These are phyloP conservation scores for Theocolax elegans DNA, from an alignment of 1,140 invertebrate genomes.

Conservation along the genomic window DNA sequence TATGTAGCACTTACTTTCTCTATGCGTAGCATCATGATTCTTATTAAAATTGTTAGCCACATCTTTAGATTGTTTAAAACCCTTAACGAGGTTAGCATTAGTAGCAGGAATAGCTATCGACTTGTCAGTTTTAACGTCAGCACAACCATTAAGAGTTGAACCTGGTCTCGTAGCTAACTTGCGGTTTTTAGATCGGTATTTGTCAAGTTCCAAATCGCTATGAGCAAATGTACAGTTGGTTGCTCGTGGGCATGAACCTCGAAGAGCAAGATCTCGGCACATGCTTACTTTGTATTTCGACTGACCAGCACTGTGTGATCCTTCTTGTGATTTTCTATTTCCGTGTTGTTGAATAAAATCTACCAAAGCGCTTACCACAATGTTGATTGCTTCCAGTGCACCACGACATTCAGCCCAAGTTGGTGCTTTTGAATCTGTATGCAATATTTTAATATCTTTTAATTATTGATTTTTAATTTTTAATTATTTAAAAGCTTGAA, in stretches of 20 bases:
- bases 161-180: conserved; percentile 64
- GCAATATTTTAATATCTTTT: too few relatives aligned
- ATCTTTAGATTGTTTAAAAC: conserved; percentile 60
- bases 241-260: conserved; percentile 85
- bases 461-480: too few relatives aligned
- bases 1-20: conserved; percentile 57
- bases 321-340: conserved; percentile 72
- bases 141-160: conserved; percentile 46
- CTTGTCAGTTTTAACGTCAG: conserved; percentile 57
- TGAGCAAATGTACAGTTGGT: conserved; percentile 92
- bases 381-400: conserved; percentile 82
- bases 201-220: conserved; percentile 89
- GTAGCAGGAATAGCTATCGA: conserved; percentile 36
- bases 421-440: conserved; percentile 76
- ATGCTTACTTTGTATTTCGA: conserved; percentile 92
- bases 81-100: conserved; percentile 43
- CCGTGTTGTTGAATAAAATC: conserved; percentile 87
- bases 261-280: conserved; percentile 84
- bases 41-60: conserved; percentile 55
- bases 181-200: conserved; percentile 73
- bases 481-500: too few relatives aligned
- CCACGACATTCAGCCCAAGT: conserved; percentile 80
- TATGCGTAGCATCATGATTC: conserved; percentile 53
- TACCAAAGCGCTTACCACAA: conserved; percentile 85
- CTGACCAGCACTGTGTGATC: conserved; percentile 68